Conservation (phyloP, 2,888 invertebrate genomes). For the Subacronicta megacephala region DNA sequence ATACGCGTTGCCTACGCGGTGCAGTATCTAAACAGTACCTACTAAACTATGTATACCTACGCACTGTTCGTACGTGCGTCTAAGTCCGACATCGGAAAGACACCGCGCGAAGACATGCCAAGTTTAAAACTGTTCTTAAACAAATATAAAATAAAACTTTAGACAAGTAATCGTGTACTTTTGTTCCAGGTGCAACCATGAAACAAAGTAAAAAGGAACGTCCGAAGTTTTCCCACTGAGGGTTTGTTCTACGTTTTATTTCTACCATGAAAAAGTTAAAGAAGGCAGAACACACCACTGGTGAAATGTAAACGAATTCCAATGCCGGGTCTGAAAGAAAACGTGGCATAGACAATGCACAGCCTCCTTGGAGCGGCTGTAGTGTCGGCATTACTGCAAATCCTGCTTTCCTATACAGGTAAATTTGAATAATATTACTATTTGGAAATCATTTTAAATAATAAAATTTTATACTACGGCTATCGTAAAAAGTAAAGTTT, state of each 20-base stretch:
- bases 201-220: slow-evolving; percentile 56
- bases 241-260: slow-evolving; percentile 31
- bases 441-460: background rate
- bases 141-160: slow-evolving; percentile 8
- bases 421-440: slow-evolving; percentile 43
- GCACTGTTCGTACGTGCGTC: no score
- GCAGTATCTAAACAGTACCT: no score
- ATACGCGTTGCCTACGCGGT: no score
- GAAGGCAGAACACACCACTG: slow-evolving; percentile 55
- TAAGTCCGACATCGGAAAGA: no score
- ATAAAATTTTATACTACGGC: background rate
- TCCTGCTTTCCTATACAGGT: slow-evolving; percentile 81
- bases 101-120: background rate
- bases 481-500: no score
- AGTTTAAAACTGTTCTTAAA: background rate
- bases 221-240: slow-evolving; percentile 37
- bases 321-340: slow-evolving; percentile 76
- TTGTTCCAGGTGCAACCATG: slow-evolving; percentile 73
- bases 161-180: slow-evolving; percentile 32
- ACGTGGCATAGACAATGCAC: slow-evolving; percentile 85
- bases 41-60: no score
- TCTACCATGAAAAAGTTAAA: slow-evolving; percentile 75
- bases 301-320: slow-evolving; percentile 72
- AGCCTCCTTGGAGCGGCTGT: slow-evolving; percentile 81
- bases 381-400: slow-evolving; percentile 82